Conservation (phyloP, 2,888 invertebrate genomes). For the Schrankia costaestrigalis region DNA sequence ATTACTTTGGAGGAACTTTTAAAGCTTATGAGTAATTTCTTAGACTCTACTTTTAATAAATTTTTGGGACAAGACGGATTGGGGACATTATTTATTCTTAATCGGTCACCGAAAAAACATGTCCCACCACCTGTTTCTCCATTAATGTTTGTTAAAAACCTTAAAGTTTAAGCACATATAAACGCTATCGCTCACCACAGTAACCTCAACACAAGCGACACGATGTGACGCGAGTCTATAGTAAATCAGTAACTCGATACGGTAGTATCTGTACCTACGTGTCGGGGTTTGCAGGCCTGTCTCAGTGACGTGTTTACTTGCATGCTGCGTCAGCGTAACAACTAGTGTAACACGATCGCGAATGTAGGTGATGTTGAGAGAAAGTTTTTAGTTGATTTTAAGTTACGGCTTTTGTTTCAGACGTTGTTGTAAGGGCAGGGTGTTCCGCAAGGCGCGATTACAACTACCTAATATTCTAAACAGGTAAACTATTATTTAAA, state of each 20-base stretch:
- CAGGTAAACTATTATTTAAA: too few species aligned
- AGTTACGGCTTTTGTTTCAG: too few species aligned
- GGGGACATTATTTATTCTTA: too few species aligned
- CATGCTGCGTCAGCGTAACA: slow-evolving; percentile 44
- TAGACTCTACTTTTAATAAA: too few species aligned
- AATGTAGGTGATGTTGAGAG: slow-evolving; percentile 40
- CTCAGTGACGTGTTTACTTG: slow-evolving; percentile 56
- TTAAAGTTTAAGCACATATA: background rate
- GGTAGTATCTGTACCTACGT: slow-evolving; percentile 62
- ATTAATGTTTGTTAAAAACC: background rate
- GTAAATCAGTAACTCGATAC: slow-evolving; percentile 70
- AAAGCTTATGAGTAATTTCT: too few species aligned
- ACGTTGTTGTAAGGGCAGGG: too few species aligned
- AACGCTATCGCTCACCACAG: slow-evolving; percentile 25
- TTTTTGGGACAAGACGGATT: too few species aligned
- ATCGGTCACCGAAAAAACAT: too few species aligned
- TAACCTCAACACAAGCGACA: slow-evolving; percentile 25
- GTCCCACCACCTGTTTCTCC: background rate
- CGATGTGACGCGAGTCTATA: slow-evolving; percentile 53
- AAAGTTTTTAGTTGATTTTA: slow-evolving; percentile 17
- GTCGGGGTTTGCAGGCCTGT: slow-evolving; percentile 48
- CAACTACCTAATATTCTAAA: too few species aligned
- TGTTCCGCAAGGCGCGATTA: too few species aligned
- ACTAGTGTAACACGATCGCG: slow-evolving; percentile 42
- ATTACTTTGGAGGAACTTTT: too few species aligned